A percentile compares a stretch with the other conserved stretches of the same genome.
These are phyloP conservation scores for Terrapene triunguis DNA, from an alignment of 2,113 vertebrate species.

Conservation along the genomic window DNA sequence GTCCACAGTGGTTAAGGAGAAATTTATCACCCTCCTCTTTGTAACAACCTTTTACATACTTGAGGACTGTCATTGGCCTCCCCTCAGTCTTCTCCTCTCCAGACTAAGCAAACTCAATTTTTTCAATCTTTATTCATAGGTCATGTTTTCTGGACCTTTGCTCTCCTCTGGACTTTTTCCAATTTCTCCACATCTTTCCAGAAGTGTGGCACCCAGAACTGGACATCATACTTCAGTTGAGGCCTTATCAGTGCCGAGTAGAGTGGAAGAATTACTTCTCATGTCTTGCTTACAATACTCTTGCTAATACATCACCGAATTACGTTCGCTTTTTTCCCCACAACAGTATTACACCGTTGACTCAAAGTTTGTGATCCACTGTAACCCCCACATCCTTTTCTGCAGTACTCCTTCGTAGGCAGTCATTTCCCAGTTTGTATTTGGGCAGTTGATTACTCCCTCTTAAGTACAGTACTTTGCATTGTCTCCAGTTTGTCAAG, in stretches of 20 bases:
- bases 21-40: neutral
- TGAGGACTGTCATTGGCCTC: neutral
- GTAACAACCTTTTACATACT: neutral
- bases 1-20: neutral
- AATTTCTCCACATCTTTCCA: neutral
- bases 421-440: too few species aligned
- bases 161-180: neutral
- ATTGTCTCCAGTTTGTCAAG: too few species aligned
- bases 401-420: too few species aligned
- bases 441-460: too few species aligned
- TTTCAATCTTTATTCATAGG: neutral
- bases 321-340: too few species aligned
- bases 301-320: too few species aligned
- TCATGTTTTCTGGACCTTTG: neutral
- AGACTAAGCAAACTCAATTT: neutral
- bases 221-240: neutral
- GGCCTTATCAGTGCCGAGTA: neutral
- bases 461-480: too few species aligned
- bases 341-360: too few species aligned
- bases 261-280: too few species aligned
- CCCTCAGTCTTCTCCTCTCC: neutral
- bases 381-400: too few species aligned
- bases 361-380: too few species aligned
- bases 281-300: too few species aligned
- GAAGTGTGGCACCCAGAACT: neutral